Evolutionary conservation across 2,797 vertebrate genomes (phyloP).

Genomic region (Macropodus opercularis): DNA sequence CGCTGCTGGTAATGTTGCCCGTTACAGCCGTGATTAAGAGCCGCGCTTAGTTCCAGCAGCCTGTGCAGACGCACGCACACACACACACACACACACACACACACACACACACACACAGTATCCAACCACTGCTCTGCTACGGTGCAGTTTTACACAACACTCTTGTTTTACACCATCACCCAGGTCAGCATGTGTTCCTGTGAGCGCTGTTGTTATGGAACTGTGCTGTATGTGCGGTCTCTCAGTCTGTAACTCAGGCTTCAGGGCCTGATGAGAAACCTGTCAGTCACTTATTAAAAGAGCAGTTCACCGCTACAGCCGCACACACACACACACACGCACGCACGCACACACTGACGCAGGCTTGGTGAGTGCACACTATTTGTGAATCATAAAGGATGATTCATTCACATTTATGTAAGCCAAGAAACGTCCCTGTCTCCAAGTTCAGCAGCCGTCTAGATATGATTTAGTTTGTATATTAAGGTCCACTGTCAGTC

Average conservation of each 20-base stretch:
- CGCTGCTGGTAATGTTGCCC: conserved; percentile 78
- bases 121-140: conserved; percentile 13
- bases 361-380: conserved; percentile 36
- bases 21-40: conserved; percentile 83
- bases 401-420: conserved; percentile 11
- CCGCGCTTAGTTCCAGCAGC: conserved; percentile 81
- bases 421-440: conserved; percentile 2
- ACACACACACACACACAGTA: conserved; percentile 15
- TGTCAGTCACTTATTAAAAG: conserved; percentile 76
- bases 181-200: conserved; percentile 28
- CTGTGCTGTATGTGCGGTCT: conserved; percentile 30
- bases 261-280: conserved; percentile 68
- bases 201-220: conserved; percentile 40
- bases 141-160: conserved; percentile 43
- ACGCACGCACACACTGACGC: conserved; percentile 9
- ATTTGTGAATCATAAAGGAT: conserved; percentile 35
- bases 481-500: neutral
- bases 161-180: conserved; percentile 24
- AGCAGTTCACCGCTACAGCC: conserved; percentile 59
- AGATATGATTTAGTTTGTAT: conserved; percentile 1
- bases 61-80: conserved; percentile 57
- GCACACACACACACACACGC: conserved; percentile 27
- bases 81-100: conserved; percentile 2
- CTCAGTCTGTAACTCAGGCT: conserved; percentile 57
- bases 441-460: neutral